Evolutionary conservation across 2,888 invertebrate genomes (phyloP).

Genomic region (Drosophila glabriapex): DNA sequence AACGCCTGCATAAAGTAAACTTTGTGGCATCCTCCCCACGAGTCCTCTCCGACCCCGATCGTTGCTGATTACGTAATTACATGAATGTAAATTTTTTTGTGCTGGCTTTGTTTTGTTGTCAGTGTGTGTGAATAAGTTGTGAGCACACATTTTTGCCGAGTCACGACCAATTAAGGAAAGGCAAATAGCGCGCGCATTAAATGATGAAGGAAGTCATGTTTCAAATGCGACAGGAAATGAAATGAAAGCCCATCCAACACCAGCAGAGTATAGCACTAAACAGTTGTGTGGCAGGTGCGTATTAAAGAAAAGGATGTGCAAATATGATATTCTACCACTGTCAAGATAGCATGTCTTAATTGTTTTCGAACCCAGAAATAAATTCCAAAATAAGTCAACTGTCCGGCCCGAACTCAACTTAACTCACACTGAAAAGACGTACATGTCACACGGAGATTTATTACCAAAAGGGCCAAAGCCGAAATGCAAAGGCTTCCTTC

Average conservation of each 20-base stretch:
- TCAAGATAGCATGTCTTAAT: conserved; percentile 1
- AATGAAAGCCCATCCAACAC: conserved; percentile 19
- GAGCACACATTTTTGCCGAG: conserved; percentile 23
- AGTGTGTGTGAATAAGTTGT: conserved; percentile 5
- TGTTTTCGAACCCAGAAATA: conserved; percentile 4
- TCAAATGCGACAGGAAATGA: conserved; percentile 49
- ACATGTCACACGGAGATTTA: conserved; percentile 70
- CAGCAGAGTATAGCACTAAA: not conserved
- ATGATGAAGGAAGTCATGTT: conserved; percentile 48
- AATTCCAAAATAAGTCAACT: conserved; percentile 22
- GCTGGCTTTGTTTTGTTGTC: conserved; percentile 38
- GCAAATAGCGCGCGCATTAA: conserved; percentile 41
- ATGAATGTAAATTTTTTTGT: conserved; percentile 57
- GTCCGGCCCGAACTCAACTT: not conserved
- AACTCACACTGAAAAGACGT: conserved; percentile 21
- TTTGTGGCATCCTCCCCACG: conserved; percentile 35
- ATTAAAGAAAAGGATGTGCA: conserved; percentile 16
- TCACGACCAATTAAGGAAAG: conserved; percentile 58
- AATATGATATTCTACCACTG: conserved; percentile 15
- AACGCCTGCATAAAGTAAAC: conserved; percentile 54
- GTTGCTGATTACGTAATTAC: conserved; percentile 69
- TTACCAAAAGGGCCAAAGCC: conserved; percentile 40
- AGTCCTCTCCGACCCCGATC: not conserved
- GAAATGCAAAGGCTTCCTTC: conserved; percentile 45
- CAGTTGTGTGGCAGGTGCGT: conserved; percentile 40